A percentile compares a stretch with the other conserved stretches of the same genome.
Conservation (phyloP, 53 echinoderm and acorn worm genomes). For the Arbacia lixula region DNA sequence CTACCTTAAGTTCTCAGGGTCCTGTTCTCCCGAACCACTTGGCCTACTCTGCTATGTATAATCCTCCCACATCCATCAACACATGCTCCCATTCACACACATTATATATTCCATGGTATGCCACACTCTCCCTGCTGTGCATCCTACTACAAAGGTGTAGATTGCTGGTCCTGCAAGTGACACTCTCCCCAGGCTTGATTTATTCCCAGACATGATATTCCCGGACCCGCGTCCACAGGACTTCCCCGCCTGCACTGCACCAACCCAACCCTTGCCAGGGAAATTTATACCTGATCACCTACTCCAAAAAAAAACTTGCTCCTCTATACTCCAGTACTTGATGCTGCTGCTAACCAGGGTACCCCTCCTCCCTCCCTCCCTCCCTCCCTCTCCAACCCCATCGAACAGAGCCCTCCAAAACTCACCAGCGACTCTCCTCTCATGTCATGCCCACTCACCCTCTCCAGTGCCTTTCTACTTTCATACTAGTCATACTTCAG, state of each 20-base stretch:
- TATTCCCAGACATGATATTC: no score
- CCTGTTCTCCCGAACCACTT: neutral
- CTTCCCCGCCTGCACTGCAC: neutral
- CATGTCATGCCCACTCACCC: slow-evolving; percentile 54
- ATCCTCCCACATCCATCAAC: no score
- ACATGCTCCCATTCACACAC: neutral
- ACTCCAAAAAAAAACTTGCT: slow-evolving; percentile 30
- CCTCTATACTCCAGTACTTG: slow-evolving; percentile 20
- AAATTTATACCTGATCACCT: slow-evolving; percentile 38
- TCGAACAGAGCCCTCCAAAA: slow-evolving; percentile 50
- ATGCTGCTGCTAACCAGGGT: no score
- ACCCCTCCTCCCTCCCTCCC: slow-evolving; percentile 34
- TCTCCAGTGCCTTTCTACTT: slow-evolving; percentile 44
- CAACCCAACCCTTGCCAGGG: slow-evolving; percentile 7
- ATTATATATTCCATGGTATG: neutral
- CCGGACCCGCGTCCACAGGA: neutral
- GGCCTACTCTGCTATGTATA: no score
- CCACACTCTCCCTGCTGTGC: no score
- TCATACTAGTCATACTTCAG: slow-evolving; percentile 58
- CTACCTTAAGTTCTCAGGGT: no score
- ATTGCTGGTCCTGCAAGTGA: no score
- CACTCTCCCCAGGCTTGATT: no score
- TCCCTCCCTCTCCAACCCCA: slow-evolving; percentile 43
- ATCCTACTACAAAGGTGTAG: no score
- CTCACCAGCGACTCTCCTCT: slow-evolving; percentile 50